Percentiles rank a stretch among this genome's conserved stretches.
Evolutionary conservation across 2,888 invertebrate genomes (phyloP).

Genomic region (Sericinus montela): DNA sequence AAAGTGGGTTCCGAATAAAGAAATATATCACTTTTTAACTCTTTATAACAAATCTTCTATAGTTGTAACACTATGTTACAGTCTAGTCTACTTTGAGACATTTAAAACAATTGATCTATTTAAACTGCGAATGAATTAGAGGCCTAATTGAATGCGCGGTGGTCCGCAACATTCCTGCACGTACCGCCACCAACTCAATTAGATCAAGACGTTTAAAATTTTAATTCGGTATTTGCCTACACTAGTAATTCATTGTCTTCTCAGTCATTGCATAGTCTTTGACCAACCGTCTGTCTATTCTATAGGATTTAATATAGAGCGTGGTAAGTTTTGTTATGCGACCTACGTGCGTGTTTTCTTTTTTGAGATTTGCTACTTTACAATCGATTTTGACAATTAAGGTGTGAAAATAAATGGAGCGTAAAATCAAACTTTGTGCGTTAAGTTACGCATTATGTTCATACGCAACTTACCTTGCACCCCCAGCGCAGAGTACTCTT

Average conservation of each 20-base stretch:
- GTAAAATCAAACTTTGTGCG: too few relatives aligned
- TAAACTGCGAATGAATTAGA: constrained; percentile 8
- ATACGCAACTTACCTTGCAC: too few relatives aligned
- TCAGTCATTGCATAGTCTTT: neutral
- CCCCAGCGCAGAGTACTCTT: too few relatives aligned
- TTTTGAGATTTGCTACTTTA: too few relatives aligned
- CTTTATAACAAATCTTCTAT: too few relatives aligned
- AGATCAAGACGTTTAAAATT: neutral
- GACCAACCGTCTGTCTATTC: neutral
- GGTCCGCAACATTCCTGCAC: constrained; percentile 3
- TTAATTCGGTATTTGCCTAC: neutral
- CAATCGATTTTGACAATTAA: too few relatives aligned
- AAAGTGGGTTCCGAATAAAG: too few relatives aligned
- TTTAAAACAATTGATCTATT: constrained; percentile 8
- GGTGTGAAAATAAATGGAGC: too few relatives aligned
- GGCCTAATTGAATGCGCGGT: neutral
- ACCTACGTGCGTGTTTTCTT: neutral
- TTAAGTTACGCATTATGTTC: too few relatives aligned
- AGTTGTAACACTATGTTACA: too few relatives aligned
- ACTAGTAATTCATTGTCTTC: neutral
- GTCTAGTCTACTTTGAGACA: neutral
- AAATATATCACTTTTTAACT: too few relatives aligned
- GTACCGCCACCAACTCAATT: neutral
- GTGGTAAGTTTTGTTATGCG: neutral
- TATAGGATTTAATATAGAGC: too few relatives aligned